Evolutionary conservation across 2,113 vertebrate species (phyloP), one percentile per base, ranked within the genome.

Genomic region (Pitta sordida): DNA sequence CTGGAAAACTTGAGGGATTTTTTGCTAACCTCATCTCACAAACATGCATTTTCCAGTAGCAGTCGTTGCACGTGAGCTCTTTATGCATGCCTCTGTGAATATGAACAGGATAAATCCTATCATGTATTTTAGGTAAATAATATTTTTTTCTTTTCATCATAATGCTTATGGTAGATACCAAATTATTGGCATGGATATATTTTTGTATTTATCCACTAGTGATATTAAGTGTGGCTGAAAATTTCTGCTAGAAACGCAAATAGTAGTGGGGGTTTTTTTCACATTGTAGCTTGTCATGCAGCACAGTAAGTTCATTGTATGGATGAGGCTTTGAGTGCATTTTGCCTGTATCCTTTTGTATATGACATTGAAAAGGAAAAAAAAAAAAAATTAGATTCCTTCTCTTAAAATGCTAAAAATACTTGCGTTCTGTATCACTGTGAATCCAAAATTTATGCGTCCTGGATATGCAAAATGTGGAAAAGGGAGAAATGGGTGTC

Each of bases 381-480:
- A 12, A 73, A 59, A 68, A 63, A 59, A 44, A 37, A 37, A 9
- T 41, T 22, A 4, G 34, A 46, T 68, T 86, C 9, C 14, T 91
- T 75, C n/a, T 10, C 23, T 15, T 59, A 39, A 71, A 86, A 44
- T 49, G 36, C 5, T 75, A 0, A 59, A 76, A 59, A 13, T 13
- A 68, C 5, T 83, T 80, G 15, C 41, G 3, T 77, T 89, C 36
- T 9, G 0, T 52, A 24, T 74, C 7, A 13, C 9, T 39, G n/a
- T 48, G 26, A 70, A 71, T 81, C 12, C 49, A 48, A 30, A 24
- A 53, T 62, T 26, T 65, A 3, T 30, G 14, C 30, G 26, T 58
- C 32, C 34, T n/a, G 27, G 20, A 29, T 41, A 21, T 24, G 43
- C 39, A 32, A 43, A 79, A 43, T 0, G 0, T 36, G 46, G 30